Percentiles rank a stretch among this genome's conserved stretches.
Conservation (phyloP, 2,797 vertebrate species). For the Podargus strigoides region DNA sequence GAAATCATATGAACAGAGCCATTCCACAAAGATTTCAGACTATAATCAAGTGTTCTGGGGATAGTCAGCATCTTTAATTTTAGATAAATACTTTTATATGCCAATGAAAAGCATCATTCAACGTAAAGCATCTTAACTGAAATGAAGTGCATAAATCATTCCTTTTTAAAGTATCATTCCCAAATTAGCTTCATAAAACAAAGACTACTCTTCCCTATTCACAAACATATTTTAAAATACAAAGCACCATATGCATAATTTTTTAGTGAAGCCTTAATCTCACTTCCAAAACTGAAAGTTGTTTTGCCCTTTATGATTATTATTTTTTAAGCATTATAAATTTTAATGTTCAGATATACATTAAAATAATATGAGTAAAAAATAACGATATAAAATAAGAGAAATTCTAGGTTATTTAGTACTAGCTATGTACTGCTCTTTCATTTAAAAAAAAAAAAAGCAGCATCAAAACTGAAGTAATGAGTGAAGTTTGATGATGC, state of each 20-base stretch:
- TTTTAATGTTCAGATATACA: not conserved
- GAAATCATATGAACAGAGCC: not conserved
- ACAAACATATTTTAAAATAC: not conserved
- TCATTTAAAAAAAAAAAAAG: too few relatives aligned
- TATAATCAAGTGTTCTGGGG: not conserved
- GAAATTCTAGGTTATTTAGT: not conserved
- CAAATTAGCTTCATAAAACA: constrained; percentile 17
- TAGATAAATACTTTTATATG: not conserved
- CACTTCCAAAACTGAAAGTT: not conserved
- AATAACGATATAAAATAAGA: not conserved
- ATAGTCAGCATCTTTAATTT: not conserved
- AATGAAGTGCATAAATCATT: not conserved
- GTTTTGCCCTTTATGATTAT: not conserved
- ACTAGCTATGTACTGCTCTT: not conserved
- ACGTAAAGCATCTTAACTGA: not conserved
- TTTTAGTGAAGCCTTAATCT: not conserved
- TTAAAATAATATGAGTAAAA: not conserved
- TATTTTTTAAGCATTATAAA: not conserved
- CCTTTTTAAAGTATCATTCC: not conserved
- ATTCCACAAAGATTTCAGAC: not conserved
- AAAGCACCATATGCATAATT: not conserved
- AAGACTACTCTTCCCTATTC: constrained; percentile 21
- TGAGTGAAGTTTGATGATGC: not conserved
- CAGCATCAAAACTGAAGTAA: not conserved
- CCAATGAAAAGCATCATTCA: not conserved